Conservation (phyloP, 2,113 vertebrate species). For the Varanus salvator region DNA sequence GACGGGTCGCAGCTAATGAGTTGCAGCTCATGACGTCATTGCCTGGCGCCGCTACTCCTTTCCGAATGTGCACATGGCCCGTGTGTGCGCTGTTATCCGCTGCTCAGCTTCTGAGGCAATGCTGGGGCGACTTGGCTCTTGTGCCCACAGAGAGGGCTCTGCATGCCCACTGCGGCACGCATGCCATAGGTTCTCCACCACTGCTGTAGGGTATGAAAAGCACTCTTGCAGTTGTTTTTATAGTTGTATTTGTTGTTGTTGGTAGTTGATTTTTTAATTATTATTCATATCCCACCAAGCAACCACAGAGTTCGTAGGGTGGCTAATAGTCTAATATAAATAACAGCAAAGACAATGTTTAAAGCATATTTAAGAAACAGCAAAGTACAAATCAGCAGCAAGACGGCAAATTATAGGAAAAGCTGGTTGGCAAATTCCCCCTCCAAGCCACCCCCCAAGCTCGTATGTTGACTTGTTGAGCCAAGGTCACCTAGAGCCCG, state of each 20-base stretch:
- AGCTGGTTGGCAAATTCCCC: background rate
- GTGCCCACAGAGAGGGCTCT: too few species aligned
- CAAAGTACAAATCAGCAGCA: background rate
- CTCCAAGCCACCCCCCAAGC: background rate
- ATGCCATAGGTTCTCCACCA: too few species aligned
- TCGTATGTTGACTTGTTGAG: background rate
- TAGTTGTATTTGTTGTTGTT: background rate
- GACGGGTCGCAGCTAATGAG: too few species aligned
- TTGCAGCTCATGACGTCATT: too few species aligned
- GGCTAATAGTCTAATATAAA: background rate
- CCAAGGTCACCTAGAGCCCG: constrained; percentile 34
- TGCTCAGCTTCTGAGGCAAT: too few species aligned
- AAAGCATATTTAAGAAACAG: background rate
- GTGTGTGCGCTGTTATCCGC: too few species aligned
- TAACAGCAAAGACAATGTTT: background rate
- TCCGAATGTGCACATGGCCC: too few species aligned
- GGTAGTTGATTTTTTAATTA: background rate
- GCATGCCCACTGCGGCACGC: too few species aligned
- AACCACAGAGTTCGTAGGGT: background rate
- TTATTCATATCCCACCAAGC: background rate
- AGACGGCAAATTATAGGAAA: background rate
- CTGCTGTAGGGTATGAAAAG: too few species aligned
- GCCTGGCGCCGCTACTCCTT: too few species aligned
- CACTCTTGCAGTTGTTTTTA: too few species aligned
- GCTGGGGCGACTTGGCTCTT: too few species aligned